Evolutionary conservation across 2,113 vertebrate species (phyloP).

Genomic region (Ginglymostoma cirratum): DNA sequence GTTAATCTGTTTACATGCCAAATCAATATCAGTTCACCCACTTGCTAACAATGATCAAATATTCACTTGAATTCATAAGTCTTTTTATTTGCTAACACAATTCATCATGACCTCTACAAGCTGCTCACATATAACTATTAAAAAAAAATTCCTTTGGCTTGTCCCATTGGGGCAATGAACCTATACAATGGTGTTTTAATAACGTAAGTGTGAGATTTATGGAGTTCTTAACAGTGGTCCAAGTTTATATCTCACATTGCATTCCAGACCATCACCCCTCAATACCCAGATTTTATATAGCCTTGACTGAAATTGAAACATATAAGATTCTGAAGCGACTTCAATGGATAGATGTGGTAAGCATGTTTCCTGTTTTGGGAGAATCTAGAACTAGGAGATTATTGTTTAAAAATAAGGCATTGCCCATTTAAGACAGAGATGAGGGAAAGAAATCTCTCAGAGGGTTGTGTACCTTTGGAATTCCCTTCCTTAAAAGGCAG

Average conservation of each 20-base stretch:
- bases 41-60: not conserved
- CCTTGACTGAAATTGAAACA: not conserved
- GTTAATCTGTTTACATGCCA: not conserved
- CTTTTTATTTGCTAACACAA: not conserved
- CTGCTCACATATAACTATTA: not conserved
- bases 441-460: too few relatives aligned
- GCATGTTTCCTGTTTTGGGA: too few relatives aligned
- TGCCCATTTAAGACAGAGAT: too few relatives aligned
- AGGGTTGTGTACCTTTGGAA: too few relatives aligned
- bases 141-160: not conserved
- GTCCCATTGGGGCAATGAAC: not conserved
- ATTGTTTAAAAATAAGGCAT: too few relatives aligned
- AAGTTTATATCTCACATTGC: not conserved
- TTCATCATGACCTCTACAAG: conserved; percentile 5
- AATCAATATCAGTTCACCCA: not conserved
- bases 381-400: too few relatives aligned
- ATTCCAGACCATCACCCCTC: not conserved
- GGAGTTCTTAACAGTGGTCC: not conserved
- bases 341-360: too few relatives aligned
- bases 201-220: not conserved
- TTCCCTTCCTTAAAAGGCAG: too few relatives aligned
- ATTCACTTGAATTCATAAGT: not conserved
- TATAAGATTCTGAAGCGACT: too few relatives aligned
- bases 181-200: not conserved
- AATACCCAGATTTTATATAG: not conserved